Percentiles rank a stretch among this genome's conserved stretches.
Evolutionary conservation across 2,888 invertebrate genomes (phyloP).

Genomic region (Melanostoma mellinum): DNA sequence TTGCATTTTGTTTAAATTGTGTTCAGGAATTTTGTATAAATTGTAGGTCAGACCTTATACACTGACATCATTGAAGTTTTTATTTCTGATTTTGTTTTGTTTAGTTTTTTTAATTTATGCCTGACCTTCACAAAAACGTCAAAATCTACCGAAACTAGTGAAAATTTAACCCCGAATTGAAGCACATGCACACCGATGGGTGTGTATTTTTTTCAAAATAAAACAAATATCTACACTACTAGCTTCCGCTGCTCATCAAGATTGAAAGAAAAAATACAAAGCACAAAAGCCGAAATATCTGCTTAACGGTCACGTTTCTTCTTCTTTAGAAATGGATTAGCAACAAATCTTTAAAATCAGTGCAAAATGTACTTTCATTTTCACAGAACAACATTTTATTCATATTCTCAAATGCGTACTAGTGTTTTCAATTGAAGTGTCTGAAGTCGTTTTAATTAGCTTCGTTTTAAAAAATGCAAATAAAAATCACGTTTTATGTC

Average conservation of each 20-base stretch:
- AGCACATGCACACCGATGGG: too few species aligned
- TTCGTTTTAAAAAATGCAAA: background rate
- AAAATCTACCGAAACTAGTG: background rate
- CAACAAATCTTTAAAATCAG: too few species aligned
- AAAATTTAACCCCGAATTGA: background rate
- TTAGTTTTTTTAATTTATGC: conserved; percentile 20
- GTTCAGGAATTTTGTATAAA: background rate
- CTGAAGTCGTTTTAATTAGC: too few species aligned
- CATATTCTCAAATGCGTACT: too few species aligned
- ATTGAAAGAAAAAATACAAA: too few species aligned
- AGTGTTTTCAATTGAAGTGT: too few species aligned
- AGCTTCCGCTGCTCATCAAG: background rate
- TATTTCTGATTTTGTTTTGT: background rate
- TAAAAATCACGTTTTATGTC: conserved; percentile 17
- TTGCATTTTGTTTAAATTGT: background rate
- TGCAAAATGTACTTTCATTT: too few species aligned
- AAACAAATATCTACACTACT: background rate
- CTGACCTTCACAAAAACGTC: background rate
- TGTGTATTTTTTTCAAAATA: background rate
- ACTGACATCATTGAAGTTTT: background rate
- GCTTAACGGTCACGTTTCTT: too few species aligned
- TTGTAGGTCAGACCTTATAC: background rate
- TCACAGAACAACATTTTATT: too few species aligned
- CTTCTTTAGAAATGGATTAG: too few species aligned
- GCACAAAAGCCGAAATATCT: too few species aligned